A percentile compares a stretch with the other conserved stretches of the same genome.
These are phyloP conservation scores for Cyprinodon variegatus DNA, from an alignment of 2,113 vertebrate species.

Conservation along the genomic window DNA sequence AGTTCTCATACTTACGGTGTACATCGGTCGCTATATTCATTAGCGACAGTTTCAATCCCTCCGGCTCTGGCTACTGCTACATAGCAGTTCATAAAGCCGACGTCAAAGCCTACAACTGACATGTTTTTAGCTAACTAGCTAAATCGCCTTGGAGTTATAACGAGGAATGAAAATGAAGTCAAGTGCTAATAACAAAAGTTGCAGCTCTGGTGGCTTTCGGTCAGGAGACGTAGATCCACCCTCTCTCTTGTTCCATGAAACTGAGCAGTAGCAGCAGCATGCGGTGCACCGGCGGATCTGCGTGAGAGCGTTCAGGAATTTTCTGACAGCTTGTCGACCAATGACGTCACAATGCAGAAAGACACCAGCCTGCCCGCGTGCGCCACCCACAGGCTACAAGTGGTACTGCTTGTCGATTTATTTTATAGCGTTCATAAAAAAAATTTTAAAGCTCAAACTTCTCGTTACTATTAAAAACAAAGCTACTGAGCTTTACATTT, in stretches of 20 bases:
- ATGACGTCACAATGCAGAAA: conserved; percentile 42
- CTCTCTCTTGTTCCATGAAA: conserved; percentile 74
- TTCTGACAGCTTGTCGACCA: conserved; percentile 59
- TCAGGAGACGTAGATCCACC: conserved; percentile 55
- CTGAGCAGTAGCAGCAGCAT: conserved; percentile 60
- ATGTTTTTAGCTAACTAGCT: conserved; percentile 75
- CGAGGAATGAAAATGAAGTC: conserved; percentile 17
- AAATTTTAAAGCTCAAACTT: too few relatives aligned
- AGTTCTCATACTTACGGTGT: conserved; percentile 87
- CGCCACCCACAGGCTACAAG: conserved; percentile 22
- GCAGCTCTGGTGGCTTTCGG: conserved; percentile 33
- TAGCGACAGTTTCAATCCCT: conserved; percentile 95
- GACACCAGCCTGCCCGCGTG: background rate
- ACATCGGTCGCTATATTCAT: conserved; percentile 95
- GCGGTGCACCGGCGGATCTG: conserved; percentile 60
- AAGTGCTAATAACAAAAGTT: conserved; percentile 20
- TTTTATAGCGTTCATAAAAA: too few relatives aligned
- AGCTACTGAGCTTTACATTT: background rate
- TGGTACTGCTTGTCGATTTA: background rate
- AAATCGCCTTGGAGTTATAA: background rate
- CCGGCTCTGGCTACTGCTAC: conserved; percentile 95
- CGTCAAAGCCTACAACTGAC: conserved; percentile 96
- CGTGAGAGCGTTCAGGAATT: conserved; percentile 65
- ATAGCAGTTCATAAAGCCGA: conserved; percentile 95
- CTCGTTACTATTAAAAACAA: too few relatives aligned